phyloP scores from a whole-genome alignment of 2,888 invertebrate genomes.

The Himalopsyche kuldschensis region DNA sequence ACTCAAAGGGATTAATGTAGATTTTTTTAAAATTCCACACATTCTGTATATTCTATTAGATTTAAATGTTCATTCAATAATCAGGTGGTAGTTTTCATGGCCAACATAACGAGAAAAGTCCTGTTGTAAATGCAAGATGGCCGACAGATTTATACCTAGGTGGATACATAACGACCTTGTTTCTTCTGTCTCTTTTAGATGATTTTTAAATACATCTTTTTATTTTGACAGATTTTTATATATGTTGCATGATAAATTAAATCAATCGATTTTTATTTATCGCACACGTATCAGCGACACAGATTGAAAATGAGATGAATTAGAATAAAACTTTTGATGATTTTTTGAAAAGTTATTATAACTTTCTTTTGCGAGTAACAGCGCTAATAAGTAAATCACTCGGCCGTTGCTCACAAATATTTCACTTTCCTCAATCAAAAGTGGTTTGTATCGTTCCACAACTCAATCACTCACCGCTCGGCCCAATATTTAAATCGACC shows the following conservation, averaged over 20 bases:
- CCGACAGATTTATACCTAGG: conserved; percentile 18
- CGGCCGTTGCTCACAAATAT: not conserved
- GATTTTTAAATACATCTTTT: not conserved
- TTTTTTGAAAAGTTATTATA: not conserved
- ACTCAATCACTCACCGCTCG: not conserved
- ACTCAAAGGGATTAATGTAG: not conserved
- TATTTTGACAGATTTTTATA: not conserved
- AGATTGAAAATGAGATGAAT: not conserved
- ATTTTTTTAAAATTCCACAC: not conserved
- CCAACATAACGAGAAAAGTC: not conserved
- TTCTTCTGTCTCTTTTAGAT: not conserved
- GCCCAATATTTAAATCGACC: not conserved
- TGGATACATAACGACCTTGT: not conserved
- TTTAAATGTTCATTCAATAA: not conserved
- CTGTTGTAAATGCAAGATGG: conserved; percentile 23
- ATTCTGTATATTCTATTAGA: not conserved
- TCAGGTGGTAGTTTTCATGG: not conserved
- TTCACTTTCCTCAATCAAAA: not conserved
- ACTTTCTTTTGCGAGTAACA: not conserved
- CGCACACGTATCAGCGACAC: not conserved
- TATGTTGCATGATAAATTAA: not conserved
- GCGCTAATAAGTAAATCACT: not conserved
- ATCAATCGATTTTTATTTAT: not conserved
- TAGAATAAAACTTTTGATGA: not conserved
- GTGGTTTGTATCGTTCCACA: not conserved